Base-by-base conservation (phyloP, 1,140 invertebrate species). In the Meloidogyne exigua region DNA sequence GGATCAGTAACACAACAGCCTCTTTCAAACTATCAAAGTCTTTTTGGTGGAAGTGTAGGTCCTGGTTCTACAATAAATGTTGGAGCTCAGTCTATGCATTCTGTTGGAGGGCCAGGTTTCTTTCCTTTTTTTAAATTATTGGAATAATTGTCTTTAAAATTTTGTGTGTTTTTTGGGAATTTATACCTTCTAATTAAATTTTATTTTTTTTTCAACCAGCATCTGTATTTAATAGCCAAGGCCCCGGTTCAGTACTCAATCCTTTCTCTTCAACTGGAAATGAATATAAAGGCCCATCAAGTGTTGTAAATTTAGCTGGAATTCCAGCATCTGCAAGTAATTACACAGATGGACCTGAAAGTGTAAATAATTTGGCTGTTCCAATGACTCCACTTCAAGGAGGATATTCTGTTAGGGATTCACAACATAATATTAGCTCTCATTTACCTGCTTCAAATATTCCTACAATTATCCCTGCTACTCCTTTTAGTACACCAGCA, bases 321-420 rank as follows among this genome's bases (percentile, higher is more conserved):
- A 65, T 73, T 39, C 80, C 80, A 15, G 72, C 73, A 23, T 82
- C 81, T 15, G 81, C 83, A 21, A 81, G 64, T 57, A 74, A 74
- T 57, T 62, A 64, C 39, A 32, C 11, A 9, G 42, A 73, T 36
- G 39, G 66, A 5, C 72, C 72, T 21, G 72, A 73, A 32, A 73
- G 72, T 64, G 72, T 73, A n/a, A 81, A 83, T 69, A 84, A 84
- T 65, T 63, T 82, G 28, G 83, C 82, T 36, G 80, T 82, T 12
- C 81, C 81, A 25, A 82, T 82, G 81, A 82, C 81, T 63, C 81
- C 81, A 39, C 67, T 82, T 26, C 68, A 70, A 32, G 75, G 76
- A 21, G 82, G 39, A 23, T 81, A 77, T 62, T 76, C 73, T 39
- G 64, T 44, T n/a, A 73, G 32, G 15, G 42, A 75, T 42, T 21